These are phyloP conservation scores for Murina feae DNA, from an alignment of 2,113 vertebrate genomes.

Conservation along the genomic window DNA sequence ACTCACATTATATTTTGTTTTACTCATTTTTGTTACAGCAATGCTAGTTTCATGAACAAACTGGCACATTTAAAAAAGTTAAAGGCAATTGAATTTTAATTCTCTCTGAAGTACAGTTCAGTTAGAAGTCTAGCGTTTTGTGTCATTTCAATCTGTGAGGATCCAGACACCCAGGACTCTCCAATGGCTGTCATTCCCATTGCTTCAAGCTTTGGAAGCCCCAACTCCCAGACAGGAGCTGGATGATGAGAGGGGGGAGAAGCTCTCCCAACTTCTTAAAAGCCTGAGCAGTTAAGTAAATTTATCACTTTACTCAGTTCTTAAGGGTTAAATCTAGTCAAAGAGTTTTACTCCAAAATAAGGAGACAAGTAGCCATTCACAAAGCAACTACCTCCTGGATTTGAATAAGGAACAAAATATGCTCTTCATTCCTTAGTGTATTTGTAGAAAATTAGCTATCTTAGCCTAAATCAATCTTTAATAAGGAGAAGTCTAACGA, in stretches of 20 bases:
- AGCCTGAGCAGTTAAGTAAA: background rate
- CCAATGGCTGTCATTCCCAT: background rate
- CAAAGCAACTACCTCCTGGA: background rate
- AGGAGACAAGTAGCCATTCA: background rate
- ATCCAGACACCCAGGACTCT: background rate
- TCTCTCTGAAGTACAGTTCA: background rate
- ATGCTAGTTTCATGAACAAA: background rate
- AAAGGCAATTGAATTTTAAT: background rate
- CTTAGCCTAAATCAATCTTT: background rate
- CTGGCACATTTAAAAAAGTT: background rate
- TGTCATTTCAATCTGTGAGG: background rate
- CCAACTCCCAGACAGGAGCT: background rate
- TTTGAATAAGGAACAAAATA: background rate
- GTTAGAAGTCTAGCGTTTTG: background rate
- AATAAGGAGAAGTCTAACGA: background rate
- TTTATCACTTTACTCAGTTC: background rate
- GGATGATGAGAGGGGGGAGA: background rate
- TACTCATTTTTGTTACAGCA: background rate
- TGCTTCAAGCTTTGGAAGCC: background rate
- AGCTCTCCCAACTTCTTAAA: background rate
- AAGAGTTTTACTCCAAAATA: background rate
- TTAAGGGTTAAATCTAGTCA: background rate
- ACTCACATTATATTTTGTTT: background rate
- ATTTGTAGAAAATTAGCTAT: background rate
- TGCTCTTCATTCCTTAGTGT: too few species aligned